Base-by-base conservation (phyloP, 2,888 invertebrate species). In the Aleiodes leptofemur region DNA sequence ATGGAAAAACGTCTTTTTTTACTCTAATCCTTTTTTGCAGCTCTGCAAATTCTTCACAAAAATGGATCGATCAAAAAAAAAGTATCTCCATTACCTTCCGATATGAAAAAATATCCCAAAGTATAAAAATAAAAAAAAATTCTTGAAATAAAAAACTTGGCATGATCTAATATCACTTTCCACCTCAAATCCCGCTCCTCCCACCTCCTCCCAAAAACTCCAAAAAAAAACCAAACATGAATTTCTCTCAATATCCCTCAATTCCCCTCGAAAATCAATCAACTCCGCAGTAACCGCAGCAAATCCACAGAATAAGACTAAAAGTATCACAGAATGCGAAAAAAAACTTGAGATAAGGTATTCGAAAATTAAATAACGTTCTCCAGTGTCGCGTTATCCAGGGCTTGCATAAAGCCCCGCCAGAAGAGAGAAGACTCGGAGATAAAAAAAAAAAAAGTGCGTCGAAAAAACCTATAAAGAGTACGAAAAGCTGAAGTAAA, bases 321-420 rank as follows among this genome's bases (percentile, higher is more conserved):
- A 64, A 48, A 59, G 14, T 16, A 64, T 48, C 64, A 64, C 51
- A 29, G 6, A 68, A 68, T 56, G 29, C 66, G 66, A 55, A 43
- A 34, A 23, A 16, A 23, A 9, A 34, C 16, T 16, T 11, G 43
- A 64, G 73, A 73, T 73, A 73, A 73, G 73, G 48, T 48, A 31
- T 31, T 38, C 50, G 73, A 68, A 73, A 73, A 73, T 73, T 73
- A 68, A 73, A 73, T 73, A 73, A 73, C 57, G 68, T 48, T 61
- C 38, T 48, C 50, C 48, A 34, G 56, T 55, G 31, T 73, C 68
- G 66, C 66, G 55, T 73, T 68, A 59, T 68, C 73, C 66, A 29
- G 56, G 31, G 57, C 29, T 55, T 31, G 57, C 66, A 73, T 68
- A 68, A 73, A 73, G 48, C 68, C 68, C 66, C 14, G 9, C 57